These are phyloP conservation scores for Cheilosia pagana DNA, from an alignment of 2,888 invertebrate genomes.

Conservation along the genomic window DNA sequence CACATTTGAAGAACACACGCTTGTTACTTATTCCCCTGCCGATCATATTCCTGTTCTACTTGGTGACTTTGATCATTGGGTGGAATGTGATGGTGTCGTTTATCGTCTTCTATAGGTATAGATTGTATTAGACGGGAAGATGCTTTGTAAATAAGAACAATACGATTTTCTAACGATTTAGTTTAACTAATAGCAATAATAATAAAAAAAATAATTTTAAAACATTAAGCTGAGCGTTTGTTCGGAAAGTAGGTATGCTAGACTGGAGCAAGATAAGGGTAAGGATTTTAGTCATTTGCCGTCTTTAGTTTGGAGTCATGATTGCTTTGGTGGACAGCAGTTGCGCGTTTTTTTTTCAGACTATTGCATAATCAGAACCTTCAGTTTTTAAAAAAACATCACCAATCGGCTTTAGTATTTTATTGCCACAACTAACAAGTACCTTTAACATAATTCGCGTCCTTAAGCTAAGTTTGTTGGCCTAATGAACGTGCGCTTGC, in stretches of 20 bases:
- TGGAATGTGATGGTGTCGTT: constrained; percentile 93
- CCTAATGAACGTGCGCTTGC: constrained; percentile 86
- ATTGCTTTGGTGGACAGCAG: too few species aligned
- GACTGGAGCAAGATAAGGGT: too few species aligned
- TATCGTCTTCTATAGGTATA: constrained; percentile 92
- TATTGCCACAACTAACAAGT: constrained; percentile 28
- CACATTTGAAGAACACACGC: constrained; percentile 93
- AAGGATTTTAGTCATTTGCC: too few species aligned
- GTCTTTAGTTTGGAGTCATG: too few species aligned
- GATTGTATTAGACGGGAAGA: constrained; percentile 86
- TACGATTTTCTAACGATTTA: constrained; percentile 59
- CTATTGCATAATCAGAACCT: too few species aligned
- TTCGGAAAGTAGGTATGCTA: too few species aligned
- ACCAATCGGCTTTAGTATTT: background rate
- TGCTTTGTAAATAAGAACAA: constrained; percentile 60
- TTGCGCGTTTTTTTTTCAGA: too few species aligned
- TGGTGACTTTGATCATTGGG: constrained; percentile 90
- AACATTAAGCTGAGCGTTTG: background rate
- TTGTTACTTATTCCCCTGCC: constrained; percentile 93
- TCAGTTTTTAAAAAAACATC: background rate
- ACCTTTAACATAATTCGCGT: constrained; percentile 21
- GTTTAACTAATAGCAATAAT: constrained; percentile 57
- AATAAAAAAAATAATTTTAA: constrained; percentile 41
- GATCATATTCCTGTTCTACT: constrained; percentile 89
- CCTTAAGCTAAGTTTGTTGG: constrained; percentile 84